Evolutionary conservation across 2,888 invertebrate genomes (phyloP).

Genomic region (Diogma glabrata): DNA sequence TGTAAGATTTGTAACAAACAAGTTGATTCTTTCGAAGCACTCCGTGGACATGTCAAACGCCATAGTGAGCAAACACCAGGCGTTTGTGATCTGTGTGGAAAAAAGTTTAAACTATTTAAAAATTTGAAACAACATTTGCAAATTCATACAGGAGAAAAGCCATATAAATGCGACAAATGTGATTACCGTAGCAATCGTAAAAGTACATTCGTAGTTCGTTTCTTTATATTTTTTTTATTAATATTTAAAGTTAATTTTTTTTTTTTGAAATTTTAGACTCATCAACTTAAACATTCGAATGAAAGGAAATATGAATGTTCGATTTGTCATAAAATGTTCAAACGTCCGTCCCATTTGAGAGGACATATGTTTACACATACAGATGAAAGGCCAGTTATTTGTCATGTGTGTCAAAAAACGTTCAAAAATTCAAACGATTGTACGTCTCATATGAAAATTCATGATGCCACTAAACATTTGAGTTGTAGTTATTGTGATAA

Average conservation of each 20-base stretch:
- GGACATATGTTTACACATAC: background rate
- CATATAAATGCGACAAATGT: background rate
- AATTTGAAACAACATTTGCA: background rate
- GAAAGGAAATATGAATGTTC: too few species aligned
- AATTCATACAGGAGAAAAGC: background rate
- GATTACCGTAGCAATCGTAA: slow-evolving; percentile 1
- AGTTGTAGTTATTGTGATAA: background rate
- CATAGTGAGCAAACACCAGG: too few species aligned
- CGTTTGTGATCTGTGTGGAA: background rate
- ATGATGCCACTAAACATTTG: background rate
- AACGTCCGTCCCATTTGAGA: background rate
- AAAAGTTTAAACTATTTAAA: background rate
- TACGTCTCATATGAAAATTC: background rate
- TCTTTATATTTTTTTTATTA: too few species aligned
- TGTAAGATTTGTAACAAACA: too few species aligned
- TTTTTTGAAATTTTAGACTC: too few species aligned
- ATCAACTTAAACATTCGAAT: too few species aligned
- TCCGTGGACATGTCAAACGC: too few species aligned
- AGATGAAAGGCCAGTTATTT: background rate
- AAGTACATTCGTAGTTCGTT: too few species aligned
- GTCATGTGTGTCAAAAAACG: slow-evolving; percentile 3
- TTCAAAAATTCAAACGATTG: background rate
- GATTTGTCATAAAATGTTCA: too few species aligned
- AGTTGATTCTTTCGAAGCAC: too few species aligned
- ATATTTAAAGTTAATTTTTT: too few species aligned